phyloP scores from a whole-genome alignment of 2,113 vertebrate species.

The Toxostoma redivivum region DNA sequence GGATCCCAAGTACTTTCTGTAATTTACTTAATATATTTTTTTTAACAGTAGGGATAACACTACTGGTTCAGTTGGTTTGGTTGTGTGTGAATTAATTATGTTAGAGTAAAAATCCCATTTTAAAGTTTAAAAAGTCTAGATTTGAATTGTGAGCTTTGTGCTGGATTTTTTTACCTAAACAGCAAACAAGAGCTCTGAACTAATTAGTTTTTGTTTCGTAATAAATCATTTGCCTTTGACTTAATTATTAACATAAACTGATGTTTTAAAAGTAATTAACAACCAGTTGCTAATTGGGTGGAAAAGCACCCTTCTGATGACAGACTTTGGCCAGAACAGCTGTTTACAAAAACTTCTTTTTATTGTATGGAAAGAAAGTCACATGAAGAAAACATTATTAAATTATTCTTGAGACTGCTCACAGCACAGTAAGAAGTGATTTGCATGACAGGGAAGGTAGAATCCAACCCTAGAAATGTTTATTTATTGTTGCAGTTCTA shows the following conservation, averaged over 20 bases:
- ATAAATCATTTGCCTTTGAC: not conserved
- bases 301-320: not conserved
- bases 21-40: not conserved
- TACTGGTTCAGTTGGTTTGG: not conserved
- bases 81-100: not conserved
- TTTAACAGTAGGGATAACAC: not conserved
- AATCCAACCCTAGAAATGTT: not conserved
- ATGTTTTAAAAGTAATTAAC: constrained; percentile 2
- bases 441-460: not conserved
- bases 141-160: not conserved
- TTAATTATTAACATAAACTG: not conserved
- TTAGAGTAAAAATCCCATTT: not conserved
- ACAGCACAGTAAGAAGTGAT: not conserved
- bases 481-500: not conserved
- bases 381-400: not conserved
- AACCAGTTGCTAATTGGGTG: not conserved
- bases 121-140: not conserved
- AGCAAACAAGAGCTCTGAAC: not conserved
- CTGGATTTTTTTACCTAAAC: not conserved
- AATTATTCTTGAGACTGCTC: not conserved
- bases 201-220: constrained; percentile 8
- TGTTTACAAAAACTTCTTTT: not conserved
- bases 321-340: not conserved
- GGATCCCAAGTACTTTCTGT: not conserved
- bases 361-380: not conserved